Evolutionary conservation across 2,888 invertebrate species (phyloP), one percentile per base, ranked within the genome.

Genomic region (Eupeodes luniger): DNA sequence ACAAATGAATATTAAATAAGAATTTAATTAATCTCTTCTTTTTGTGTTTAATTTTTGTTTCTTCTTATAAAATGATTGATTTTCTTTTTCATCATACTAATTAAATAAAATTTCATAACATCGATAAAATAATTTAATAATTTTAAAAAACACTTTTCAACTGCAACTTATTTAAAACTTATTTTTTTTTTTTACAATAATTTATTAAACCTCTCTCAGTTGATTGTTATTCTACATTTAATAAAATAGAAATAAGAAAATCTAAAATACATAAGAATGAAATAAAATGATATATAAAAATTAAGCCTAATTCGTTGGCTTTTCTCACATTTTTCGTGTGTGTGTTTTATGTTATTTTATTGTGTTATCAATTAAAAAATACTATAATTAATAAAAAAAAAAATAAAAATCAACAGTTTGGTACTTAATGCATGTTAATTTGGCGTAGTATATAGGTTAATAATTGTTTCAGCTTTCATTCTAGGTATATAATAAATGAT

Each of bases 341-440:
- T 27, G 27, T 27, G 1, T n/a, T n/a, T n/a, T 19, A 19, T 19
- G 57, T 70, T 72, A 75, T 53, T 40, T 69, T 69, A 40, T 40
- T 80, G 82, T 76, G 83, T 87, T 87, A 87, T 77, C 55, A 80
- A 86, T 81, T 80, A 80, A 64, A 72, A 69, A 74, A 74, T 44
- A 81, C 70, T 81, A 85, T 57, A 75, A 80, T 67, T 67, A 80
- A 55, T 81, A 76, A 83, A 61, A 85, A 51, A 51, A 77, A 77
- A 87, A 87, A 84, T 87, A 27, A 27, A 40, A 40, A 40, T 40
- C 87, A 88, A 88, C 88, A 88, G 88, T 88, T 88, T 88, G 88
- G 88, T 88, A 88, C 84, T 88, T 88, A 88, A 85, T 88, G 88
- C 85, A 85, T 88, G 88, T 88, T 88, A 88, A 88, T 88, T 88